These are phyloP conservation scores for Drosophila setifemur DNA, from an alignment of 1,140 invertebrate species.

Conservation along the genomic window DNA sequence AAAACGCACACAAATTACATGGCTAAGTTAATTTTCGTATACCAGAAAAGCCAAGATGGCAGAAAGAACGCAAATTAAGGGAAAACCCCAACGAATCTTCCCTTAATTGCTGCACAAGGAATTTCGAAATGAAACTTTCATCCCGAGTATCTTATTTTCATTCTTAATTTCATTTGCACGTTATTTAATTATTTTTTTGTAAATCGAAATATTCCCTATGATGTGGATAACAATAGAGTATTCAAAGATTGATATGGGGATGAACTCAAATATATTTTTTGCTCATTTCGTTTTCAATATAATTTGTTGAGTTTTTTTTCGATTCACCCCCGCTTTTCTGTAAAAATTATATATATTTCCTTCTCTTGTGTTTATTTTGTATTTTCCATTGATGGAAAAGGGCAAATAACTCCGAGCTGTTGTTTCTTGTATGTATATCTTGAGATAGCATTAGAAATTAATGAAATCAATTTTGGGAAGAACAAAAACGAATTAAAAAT, in stretches of 20 bases:
- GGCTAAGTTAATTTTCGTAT: conserved; percentile 55
- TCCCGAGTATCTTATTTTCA: conserved; percentile 61
- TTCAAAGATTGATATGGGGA: not conserved
- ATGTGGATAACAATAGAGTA: not conserved
- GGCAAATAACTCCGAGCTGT: conserved; percentile 51
- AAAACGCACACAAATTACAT: conserved; percentile 42
- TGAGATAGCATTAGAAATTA: conserved; percentile 77
- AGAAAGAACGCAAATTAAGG: conserved; percentile 14
- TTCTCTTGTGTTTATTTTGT: conserved; percentile 21
- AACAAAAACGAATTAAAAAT: conserved; percentile 27
- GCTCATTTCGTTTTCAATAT: conserved; percentile 40
- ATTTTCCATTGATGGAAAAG: conserved; percentile 53
- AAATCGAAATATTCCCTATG: too few relatives aligned
- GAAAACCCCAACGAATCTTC: conserved; percentile 34
- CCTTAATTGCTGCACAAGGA: conserved; percentile 71
- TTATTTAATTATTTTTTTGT: not conserved
- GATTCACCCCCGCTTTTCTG: conserved; percentile 17
- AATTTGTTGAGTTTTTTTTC: conserved; percentile 37
- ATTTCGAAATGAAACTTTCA: conserved; percentile 72
- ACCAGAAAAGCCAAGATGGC: conserved; percentile 6
- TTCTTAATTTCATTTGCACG: conserved; percentile 35
- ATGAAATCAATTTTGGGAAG: conserved; percentile 72
- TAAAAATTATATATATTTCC: conserved; percentile 21
- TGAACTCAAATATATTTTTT: conserved; percentile 27
- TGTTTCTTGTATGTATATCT: conserved; percentile 56